Evolutionary conservation across 2,797 vertebrate species (phyloP), one percentile per base, ranked within the genome.

Genomic region (Balearica regulorum): DNA sequence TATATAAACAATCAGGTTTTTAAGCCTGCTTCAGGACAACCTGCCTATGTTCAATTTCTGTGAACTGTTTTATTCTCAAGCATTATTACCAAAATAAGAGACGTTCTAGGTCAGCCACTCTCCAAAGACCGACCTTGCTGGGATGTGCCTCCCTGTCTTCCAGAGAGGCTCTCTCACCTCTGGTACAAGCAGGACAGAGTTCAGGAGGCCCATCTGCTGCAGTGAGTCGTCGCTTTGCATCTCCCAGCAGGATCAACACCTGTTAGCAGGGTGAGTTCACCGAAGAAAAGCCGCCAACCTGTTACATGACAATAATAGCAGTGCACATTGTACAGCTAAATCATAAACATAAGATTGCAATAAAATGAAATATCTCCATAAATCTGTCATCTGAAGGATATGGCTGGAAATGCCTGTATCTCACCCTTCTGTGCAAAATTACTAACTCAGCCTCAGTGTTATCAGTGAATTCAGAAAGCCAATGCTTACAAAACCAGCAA

Each of bases 391-490:
- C 35, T 61, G 93, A 89, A 83, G 75, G 65, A 81, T 75, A 41
- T 0, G 19, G 48, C 86, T 96, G 93, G 89, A 95, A 96, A 86
- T 28, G 58, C 68, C 53, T 78, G 72, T 20, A 43, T 65, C 57
- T 86, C 83, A 70, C 55, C 70, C 62, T 49, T 70, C 78, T 35
- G 24, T 51, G 71, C 57, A 91, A 72, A 95, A 94, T 93, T 86
- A 83, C 70, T 68, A 55, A 75, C 82, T 87, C 57, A 20, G 11
- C 70, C 82, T 87, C 57, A 20, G 10, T 41, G 25, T 94, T 96
- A 91, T 92, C 76, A 95, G 83, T 24, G 33, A 35, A n/a, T 66
- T 96, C 54, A 82, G 68, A 92, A 85, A 75, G 79, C 71, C 89
- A 94, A 26, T 1, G 6, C 35, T 96, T 89, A 86, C 55, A 87